Evolutionary conservation across 2,888 invertebrate genomes (phyloP).

Genomic region (Kuschelorhynchus macadamiae): DNA sequence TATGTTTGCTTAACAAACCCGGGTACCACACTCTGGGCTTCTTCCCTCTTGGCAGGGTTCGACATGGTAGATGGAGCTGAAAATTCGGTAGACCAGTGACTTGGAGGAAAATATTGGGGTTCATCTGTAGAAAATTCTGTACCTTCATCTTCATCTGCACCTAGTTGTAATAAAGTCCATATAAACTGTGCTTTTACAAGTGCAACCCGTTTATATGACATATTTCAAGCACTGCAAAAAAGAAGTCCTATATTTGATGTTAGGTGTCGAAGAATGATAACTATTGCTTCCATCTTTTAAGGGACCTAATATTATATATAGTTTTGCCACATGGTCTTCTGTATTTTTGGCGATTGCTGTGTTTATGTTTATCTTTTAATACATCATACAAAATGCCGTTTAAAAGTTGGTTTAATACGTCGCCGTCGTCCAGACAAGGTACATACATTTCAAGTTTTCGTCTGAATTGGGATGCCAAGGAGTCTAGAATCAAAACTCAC

Average conservation of each 20-base stretch:
- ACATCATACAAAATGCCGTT: too few relatives aligned
- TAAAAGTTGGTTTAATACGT: too few relatives aligned
- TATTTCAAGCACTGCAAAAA: not conserved
- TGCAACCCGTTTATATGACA: not conserved
- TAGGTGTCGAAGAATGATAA: too few relatives aligned
- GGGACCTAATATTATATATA: too few relatives aligned
- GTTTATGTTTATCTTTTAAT: too few relatives aligned
- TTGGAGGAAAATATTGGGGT: constrained; percentile 71
- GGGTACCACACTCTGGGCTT: constrained; percentile 14
- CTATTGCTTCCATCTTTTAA: too few relatives aligned
- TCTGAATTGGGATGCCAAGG: too few relatives aligned
- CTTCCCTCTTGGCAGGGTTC: constrained; percentile 24
- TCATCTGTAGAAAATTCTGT: constrained; percentile 68
- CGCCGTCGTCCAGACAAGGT: too few relatives aligned
- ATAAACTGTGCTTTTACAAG: constrained; percentile 61
- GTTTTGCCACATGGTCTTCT: too few relatives aligned
- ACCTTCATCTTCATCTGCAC: constrained; percentile 68
- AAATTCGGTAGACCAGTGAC: constrained; percentile 72
- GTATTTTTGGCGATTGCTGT: too few relatives aligned
- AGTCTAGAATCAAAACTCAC: too few relatives aligned
- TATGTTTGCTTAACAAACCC: constrained; percentile 34
- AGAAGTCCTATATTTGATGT: not conserved
- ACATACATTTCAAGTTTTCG: too few relatives aligned
- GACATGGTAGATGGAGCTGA: constrained; percentile 49
- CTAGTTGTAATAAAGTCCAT: constrained; percentile 53